Percentiles rank a stretch among this genome's conserved stretches.
Conservation (phyloP, 1,140 invertebrate species). For the Drosophila parvula region DNA sequence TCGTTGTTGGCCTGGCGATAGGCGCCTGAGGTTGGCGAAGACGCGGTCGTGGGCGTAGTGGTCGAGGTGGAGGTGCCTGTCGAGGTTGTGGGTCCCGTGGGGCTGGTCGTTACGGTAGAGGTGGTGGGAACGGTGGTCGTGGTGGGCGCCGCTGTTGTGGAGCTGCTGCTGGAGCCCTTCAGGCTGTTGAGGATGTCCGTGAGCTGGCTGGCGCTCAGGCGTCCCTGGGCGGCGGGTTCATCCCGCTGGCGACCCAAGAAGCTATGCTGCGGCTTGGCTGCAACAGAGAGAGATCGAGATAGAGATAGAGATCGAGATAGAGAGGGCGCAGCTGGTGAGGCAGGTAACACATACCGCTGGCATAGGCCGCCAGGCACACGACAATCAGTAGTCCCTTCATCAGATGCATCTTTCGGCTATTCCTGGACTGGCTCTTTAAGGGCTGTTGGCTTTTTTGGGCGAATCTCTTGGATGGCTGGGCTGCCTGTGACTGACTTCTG, state of each 20-base stretch:
- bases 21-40: background rate
- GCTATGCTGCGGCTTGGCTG: slow-evolving; percentile 56
- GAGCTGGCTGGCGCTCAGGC: slow-evolving; percentile 55
- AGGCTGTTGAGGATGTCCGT: slow-evolving; percentile 52
- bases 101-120: background rate
- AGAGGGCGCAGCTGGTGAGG: background rate
- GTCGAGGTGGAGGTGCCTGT: slow-evolving; percentile 7
- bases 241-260: slow-evolving; percentile 47
- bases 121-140: background rate
- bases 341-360: slow-evolving; percentile 47
- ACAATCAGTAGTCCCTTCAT: slow-evolving; percentile 57
- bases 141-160: slow-evolving; percentile 24
- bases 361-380: slow-evolving; percentile 60
- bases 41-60: background rate
- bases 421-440: background rate
- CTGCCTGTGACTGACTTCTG: slow-evolving; percentile 70
- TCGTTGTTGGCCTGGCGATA: slow-evolving; percentile 15
- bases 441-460: background rate
- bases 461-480: slow-evolving; percentile 52
- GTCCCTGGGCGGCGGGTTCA: slow-evolving; percentile 57
- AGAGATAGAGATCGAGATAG: background rate
- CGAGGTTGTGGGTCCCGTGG: slow-evolving; percentile 23
- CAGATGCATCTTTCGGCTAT: slow-evolving; percentile 54
- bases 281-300: background rate
- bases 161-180: slow-evolving; percentile 9